These are phyloP conservation scores for Meloe dianella DNA, from an alignment of 2,888 invertebrate genomes.

Conservation along the genomic window DNA sequence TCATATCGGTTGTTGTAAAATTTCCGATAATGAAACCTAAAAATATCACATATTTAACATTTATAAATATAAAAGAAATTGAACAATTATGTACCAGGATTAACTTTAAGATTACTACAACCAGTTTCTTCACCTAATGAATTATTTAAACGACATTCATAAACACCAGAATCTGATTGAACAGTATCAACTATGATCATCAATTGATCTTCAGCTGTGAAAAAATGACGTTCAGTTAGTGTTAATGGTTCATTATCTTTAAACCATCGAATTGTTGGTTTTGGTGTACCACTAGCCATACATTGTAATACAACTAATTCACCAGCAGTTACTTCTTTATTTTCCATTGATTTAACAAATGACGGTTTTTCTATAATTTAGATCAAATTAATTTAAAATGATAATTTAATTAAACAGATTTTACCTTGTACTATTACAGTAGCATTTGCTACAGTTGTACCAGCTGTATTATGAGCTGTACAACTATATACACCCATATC, in stretches of 20 bases:
- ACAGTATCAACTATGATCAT: slow-evolving; percentile 85
- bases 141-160: slow-evolving; percentile 91
- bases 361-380: slow-evolving; percentile 76
- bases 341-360: slow-evolving; percentile 84
- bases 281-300: slow-evolving; percentile 83
- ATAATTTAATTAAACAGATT: not conserved
- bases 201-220: slow-evolving; percentile 86
- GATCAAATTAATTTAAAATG: slow-evolving; percentile 29
- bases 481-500: slow-evolving; percentile 95
- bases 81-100: slow-evolving; percentile 62
- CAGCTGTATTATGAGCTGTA: slow-evolving; percentile 89
- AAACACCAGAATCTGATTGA: slow-evolving; percentile 79
- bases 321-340: slow-evolving; percentile 82
- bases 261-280: slow-evolving; percentile 81
- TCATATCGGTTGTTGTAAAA: slow-evolving; percentile 75
- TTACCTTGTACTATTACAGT: slow-evolving; percentile 76
- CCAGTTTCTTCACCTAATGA: slow-evolving; percentile 79
- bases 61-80: not conserved
- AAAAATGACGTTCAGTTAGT: slow-evolving; percentile 81
- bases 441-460: slow-evolving; percentile 84
- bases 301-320: slow-evolving; percentile 88
- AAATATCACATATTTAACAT: slow-evolving; percentile 8
- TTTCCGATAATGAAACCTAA: slow-evolving; percentile 49
- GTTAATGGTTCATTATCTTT: slow-evolving; percentile 80
- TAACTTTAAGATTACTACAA: slow-evolving; percentile 73